Conservation (phyloP, 2,888 invertebrate species). For the Exephanes ischioxanthus region DNA sequence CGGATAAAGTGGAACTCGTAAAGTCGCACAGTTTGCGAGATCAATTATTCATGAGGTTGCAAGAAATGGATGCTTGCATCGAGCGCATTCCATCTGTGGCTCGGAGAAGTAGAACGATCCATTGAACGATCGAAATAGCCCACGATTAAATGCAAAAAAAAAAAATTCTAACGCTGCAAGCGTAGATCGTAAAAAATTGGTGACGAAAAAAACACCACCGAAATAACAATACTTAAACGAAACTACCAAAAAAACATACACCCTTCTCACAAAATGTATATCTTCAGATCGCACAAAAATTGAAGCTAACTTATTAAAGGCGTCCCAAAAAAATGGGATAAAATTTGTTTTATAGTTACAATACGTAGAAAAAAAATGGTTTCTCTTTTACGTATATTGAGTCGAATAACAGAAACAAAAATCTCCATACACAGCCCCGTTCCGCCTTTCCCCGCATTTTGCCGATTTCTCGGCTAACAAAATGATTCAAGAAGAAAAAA, state of each 20-base stretch:
- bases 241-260: not conserved
- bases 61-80: conserved; percentile 1
- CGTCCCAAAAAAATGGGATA: too few species aligned
- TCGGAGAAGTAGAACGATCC: conserved; percentile 11
- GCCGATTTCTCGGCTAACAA: not conserved
- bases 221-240: not conserved
- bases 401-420: too few species aligned
- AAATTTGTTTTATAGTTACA: too few species aligned
- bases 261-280: not conserved
- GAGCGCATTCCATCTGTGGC: conserved; percentile 18
- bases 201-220: too few species aligned
- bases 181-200: not conserved
- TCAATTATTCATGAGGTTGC: conserved; percentile 59
- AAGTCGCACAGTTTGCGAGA: conserved; percentile 8
- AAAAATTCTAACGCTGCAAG: not conserved
- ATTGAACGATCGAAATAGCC: not conserved
- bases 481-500: not conserved
- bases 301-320: too few species aligned
- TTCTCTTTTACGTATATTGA: too few species aligned
- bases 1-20: conserved; percentile 4
- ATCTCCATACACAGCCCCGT: too few species aligned
- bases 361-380: too few species aligned
- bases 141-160: not conserved
- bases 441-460: not conserved
- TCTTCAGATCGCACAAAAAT: not conserved